These are phyloP conservation scores for Sylvilagus bachmani DNA, from an alignment of 2,113 vertebrate genomes.

Conservation along the genomic window DNA sequence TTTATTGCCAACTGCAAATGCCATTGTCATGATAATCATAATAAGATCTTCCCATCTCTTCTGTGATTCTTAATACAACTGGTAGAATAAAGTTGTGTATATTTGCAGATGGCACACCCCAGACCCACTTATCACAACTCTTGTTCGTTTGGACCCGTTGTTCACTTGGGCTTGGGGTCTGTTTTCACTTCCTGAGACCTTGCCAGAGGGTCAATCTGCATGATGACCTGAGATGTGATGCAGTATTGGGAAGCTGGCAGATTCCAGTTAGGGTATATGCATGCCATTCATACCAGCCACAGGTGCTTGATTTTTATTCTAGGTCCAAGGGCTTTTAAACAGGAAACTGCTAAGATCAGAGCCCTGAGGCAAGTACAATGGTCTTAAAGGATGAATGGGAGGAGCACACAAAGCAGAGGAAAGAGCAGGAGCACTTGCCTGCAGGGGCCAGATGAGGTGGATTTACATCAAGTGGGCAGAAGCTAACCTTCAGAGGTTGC, in stretches of 20 bases:
- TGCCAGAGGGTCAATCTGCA: neutral
- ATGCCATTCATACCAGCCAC: neutral
- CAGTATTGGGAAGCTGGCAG: neutral
- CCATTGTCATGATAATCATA: constrained; percentile 74
- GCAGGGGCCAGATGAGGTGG: neutral
- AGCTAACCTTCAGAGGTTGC: neutral
- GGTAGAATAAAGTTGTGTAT: constrained; percentile 25
- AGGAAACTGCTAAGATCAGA: neutral
- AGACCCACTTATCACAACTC: neutral
- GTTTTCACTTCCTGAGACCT: neutral
- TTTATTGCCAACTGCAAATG: constrained; percentile 51
- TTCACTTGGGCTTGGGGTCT: neutral
- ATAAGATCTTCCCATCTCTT: constrained; percentile 48
- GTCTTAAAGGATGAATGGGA: neutral
- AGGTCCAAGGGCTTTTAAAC: neutral
- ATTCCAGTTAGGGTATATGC: neutral
- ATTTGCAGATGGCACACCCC: neutral
- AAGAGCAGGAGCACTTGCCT: neutral
- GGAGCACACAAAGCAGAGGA: neutral
- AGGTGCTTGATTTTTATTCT: constrained; percentile 29
- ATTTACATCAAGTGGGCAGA: neutral
- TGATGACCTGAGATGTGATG: neutral
- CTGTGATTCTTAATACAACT: constrained; percentile 68
- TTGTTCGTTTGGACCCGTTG: neutral
- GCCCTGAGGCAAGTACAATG: neutral